A percentile compares a stretch with the other conserved stretches of the same genome.
These are phyloP conservation scores for Electrona antarctica DNA, from an alignment of 2,113 vertebrate genomes.

Conservation along the genomic window DNA sequence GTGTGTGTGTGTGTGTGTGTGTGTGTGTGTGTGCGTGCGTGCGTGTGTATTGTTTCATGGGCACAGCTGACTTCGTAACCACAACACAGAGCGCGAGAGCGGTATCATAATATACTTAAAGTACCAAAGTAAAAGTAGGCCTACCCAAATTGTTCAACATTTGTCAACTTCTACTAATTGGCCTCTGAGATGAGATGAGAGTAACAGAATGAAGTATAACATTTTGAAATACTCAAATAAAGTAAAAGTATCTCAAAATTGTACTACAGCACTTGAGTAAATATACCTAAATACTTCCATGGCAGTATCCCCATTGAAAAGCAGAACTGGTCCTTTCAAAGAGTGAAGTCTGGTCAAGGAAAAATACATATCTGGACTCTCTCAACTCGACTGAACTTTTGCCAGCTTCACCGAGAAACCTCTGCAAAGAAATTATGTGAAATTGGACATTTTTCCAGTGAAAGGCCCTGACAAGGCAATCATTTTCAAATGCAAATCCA, in stretches of 20 bases:
- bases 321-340: conserved; percentile 47
- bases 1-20: conserved; percentile 26
- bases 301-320: conserved; percentile 23
- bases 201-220: too few relatives aligned
- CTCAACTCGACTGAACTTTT: conserved; percentile 53
- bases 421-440: too few relatives aligned
- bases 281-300: too few relatives aligned
- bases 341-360: conserved; percentile 51
- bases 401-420: conserved; percentile 8
- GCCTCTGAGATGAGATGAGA: too few relatives aligned
- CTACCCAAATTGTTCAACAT: too few relatives aligned
- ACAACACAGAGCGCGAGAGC: conserved; percentile 32
- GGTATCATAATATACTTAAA: too few relatives aligned
- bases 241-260: too few relatives aligned
- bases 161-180: too few relatives aligned
- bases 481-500: conserved; percentile 67
- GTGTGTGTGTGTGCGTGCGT: conserved; percentile 4
- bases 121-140: too few relatives aligned
- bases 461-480: conserved; percentile 56
- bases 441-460: conserved; percentile 46
- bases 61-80: conserved; percentile 62
- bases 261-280: too few relatives aligned
- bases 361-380: conserved; percentile 53
- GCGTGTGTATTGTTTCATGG: conserved; percentile 6
- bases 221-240: too few relatives aligned